Conservation (phyloP, 2,888 invertebrate species). For the Phortica okadai region DNA sequence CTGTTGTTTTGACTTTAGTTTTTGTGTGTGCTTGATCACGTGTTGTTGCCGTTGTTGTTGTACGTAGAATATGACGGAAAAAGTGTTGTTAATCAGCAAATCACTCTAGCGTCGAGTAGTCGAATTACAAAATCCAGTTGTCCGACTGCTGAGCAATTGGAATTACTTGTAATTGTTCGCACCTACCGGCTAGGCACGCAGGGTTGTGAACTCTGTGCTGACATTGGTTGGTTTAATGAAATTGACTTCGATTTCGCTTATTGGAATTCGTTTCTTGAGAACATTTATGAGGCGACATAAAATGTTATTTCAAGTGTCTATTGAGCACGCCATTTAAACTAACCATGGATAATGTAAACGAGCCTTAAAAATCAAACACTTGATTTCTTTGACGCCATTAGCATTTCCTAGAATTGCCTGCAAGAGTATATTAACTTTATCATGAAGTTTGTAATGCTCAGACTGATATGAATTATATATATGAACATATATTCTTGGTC, state of each 20-base stretch:
- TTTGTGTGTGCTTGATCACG: slow-evolving; percentile 55
- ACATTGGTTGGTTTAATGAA: not conserved
- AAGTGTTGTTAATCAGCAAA: slow-evolving; percentile 73
- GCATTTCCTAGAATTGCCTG: no score
- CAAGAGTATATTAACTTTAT: no score
- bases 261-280: not conserved
- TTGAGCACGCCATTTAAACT: no score
- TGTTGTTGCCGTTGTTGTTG: slow-evolving; percentile 55
- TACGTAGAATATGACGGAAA: slow-evolving; percentile 73
- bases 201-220: slow-evolving; percentile 47
- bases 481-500: no score
- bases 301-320: not conserved
- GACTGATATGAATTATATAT: no score
- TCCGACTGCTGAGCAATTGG: slow-evolving; percentile 24
- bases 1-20: slow-evolving; percentile 68
- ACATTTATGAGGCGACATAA: not conserved
- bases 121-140: slow-evolving; percentile 57
- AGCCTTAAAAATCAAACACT: no score
- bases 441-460: no score
- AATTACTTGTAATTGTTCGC: slow-evolving; percentile 1
- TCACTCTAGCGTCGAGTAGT: slow-evolving; percentile 68
- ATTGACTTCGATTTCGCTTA: not conserved
- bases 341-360: no score
- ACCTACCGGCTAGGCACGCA: slow-evolving; percentile 38
- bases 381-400: no score